Conservation (phyloP, 2,797 vertebrate genomes). For the Sternarchorhynchus goeldii region DNA sequence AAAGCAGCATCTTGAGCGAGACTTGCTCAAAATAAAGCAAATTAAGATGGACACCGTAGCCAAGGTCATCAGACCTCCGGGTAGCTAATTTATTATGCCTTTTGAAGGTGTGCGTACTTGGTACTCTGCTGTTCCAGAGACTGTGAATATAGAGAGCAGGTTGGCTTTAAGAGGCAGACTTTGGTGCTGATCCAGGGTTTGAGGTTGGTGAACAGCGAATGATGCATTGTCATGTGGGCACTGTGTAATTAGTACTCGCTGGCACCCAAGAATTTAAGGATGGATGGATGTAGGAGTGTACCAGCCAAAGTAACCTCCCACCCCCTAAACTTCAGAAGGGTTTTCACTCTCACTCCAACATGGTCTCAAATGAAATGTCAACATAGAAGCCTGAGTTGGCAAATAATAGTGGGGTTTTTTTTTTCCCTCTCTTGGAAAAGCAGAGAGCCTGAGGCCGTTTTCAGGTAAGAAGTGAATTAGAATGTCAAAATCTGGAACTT, state of each 20-base stretch:
- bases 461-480: slow-evolving; percentile 44
- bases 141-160: not conserved
- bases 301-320: slow-evolving; percentile 6
- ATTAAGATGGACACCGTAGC: no score
- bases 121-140: not conserved
- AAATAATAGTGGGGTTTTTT: slow-evolving; percentile 34
- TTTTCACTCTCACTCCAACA: slow-evolving; percentile 37
- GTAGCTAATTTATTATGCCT: not conserved
- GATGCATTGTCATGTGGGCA: slow-evolving; percentile 34
- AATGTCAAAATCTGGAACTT: slow-evolving; percentile 47
- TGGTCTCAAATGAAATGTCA: slow-evolving; percentile 49
- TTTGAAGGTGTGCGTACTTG: not conserved
- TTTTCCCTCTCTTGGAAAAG: slow-evolving; percentile 18
- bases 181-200: slow-evolving; percentile 23
- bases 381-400: slow-evolving; percentile 41
- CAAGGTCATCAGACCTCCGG: no score
- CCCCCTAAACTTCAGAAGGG: not conserved
- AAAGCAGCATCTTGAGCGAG: no score
- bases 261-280: slow-evolving; percentile 21
- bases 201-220: slow-evolving; percentile 33
- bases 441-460: slow-evolving; percentile 30
- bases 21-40: no score
- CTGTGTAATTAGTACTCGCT: slow-evolving; percentile 42
- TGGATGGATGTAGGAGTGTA: slow-evolving; percentile 16
- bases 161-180: slow-evolving; percentile 1